Evolutionary conservation across 2,113 vertebrate species (phyloP).

Genomic region (Bettongia penicillata): DNA sequence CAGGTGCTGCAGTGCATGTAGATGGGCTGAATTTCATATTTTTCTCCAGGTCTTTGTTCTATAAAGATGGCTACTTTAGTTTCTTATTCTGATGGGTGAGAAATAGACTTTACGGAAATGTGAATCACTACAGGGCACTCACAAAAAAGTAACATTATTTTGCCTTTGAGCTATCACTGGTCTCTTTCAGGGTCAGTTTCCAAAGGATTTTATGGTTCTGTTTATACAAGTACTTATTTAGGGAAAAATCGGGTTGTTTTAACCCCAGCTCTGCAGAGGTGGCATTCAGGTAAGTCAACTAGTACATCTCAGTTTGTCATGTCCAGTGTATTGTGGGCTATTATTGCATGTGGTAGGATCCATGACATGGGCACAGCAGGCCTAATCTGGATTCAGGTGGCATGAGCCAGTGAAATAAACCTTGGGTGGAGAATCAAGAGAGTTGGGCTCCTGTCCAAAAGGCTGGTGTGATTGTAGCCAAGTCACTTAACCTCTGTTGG

Average conservation of each 20-base stretch:
- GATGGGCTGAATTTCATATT: constrained; percentile 67
- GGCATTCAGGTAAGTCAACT: background rate
- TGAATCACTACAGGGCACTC: constrained; percentile 51
- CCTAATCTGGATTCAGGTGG: background rate
- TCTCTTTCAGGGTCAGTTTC: constrained; percentile 46
- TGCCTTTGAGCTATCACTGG: background rate
- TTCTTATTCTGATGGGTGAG: constrained; percentile 69
- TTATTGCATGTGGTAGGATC: background rate
- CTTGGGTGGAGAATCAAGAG: background rate
- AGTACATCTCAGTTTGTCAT: background rate
- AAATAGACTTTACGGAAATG: constrained; percentile 58
- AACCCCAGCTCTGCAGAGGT: background rate
- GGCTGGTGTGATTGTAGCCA: background rate
- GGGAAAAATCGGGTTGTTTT: constrained; percentile 30
- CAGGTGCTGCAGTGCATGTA: constrained; percentile 73
- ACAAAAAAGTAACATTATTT: constrained; percentile 42
- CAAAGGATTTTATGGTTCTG: background rate
- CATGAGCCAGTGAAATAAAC: background rate
- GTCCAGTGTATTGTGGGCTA: background rate
- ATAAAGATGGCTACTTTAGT: constrained; percentile 73
- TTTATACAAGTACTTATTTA: constrained; percentile 12
- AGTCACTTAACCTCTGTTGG: background rate
- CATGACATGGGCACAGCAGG: background rate
- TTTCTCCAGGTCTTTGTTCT: constrained; percentile 65
- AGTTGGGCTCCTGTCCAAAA: background rate